These are phyloP conservation scores for Propithecus coquereli DNA, from an alignment of 2,113 vertebrate species.

Conservation along the genomic window DNA sequence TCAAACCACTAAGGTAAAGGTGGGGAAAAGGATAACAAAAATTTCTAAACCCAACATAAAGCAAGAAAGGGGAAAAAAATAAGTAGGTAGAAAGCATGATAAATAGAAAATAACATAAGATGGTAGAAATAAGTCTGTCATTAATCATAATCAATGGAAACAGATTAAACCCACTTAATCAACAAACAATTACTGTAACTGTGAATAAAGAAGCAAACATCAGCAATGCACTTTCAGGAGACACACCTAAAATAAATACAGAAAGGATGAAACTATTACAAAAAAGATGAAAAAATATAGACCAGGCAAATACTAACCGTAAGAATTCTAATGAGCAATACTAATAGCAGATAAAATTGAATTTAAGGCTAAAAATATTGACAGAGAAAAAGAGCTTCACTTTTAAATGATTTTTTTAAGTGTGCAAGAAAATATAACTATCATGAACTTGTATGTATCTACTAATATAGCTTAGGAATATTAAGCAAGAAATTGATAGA, in stretches of 20 bases:
- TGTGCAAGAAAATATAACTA: not conserved
- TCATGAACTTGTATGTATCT: not conserved
- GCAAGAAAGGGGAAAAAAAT: not conserved
- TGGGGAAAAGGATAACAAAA: not conserved
- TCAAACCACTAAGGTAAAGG: not conserved
- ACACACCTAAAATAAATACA: not conserved
- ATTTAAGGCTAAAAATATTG: conserved; percentile 6
- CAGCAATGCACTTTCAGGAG: not conserved
- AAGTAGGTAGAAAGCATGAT: not conserved
- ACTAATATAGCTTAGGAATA: not conserved
- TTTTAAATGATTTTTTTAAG: not conserved
- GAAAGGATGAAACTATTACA: not conserved
- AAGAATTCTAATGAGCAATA: not conserved
- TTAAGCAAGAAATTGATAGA: not conserved
- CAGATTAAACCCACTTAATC: not conserved
- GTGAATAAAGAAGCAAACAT: not conserved
- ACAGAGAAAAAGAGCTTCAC: not conserved
- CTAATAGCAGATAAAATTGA: not conserved
- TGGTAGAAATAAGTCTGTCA: not conserved
- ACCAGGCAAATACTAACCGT: not conserved
- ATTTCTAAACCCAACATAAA: not conserved
- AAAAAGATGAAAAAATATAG: not conserved
- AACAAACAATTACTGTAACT: not conserved
- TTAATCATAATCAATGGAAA: conserved; percentile 15
- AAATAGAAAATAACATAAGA: conserved; percentile 26